Conservation (phyloP, 1,140 invertebrate genomes). For the Arion vulgaris region DNA sequence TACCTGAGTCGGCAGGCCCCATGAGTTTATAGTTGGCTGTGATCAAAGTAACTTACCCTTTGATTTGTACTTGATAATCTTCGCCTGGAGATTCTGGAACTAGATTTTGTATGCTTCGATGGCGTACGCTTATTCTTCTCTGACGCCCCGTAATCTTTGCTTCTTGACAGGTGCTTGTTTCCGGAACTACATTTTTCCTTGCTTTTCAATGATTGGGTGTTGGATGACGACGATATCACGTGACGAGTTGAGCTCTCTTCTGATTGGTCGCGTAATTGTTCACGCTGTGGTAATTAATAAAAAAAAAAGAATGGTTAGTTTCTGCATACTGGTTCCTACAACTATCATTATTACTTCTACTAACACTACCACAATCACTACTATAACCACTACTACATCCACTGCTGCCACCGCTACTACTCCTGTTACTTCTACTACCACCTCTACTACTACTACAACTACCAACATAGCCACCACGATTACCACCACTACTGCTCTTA, state of each 20-base stretch:
- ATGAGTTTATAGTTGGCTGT: too few relatives aligned
- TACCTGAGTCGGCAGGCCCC: too few relatives aligned
- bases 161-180: background rate
- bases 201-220: background rate
- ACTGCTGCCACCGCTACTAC: too few relatives aligned
- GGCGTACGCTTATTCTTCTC: background rate
- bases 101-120: background rate
- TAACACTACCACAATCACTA: too few relatives aligned
- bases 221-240: background rate
- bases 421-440: too few relatives aligned
- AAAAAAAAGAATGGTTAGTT: too few relatives aligned
- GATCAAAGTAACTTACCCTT: slow-evolving; percentile 24
- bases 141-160: background rate
- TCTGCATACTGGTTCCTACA: too few relatives aligned
- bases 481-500: too few relatives aligned
- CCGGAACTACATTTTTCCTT: background rate
- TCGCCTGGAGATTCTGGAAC: slow-evolving; percentile 26
- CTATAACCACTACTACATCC: too few relatives aligned
- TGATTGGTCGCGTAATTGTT: slow-evolving; percentile 36
- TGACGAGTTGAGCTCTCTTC: background rate
- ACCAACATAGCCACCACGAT: too few relatives aligned
- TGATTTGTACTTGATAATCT: slow-evolving; percentile 45
- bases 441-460: too few relatives aligned
- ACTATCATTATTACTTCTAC: too few relatives aligned
- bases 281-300: slow-evolving; percentile 13